Evolutionary conservation across 2,888 invertebrate species (phyloP).

Genomic region (Steinernema hermaphroditum): DNA sequence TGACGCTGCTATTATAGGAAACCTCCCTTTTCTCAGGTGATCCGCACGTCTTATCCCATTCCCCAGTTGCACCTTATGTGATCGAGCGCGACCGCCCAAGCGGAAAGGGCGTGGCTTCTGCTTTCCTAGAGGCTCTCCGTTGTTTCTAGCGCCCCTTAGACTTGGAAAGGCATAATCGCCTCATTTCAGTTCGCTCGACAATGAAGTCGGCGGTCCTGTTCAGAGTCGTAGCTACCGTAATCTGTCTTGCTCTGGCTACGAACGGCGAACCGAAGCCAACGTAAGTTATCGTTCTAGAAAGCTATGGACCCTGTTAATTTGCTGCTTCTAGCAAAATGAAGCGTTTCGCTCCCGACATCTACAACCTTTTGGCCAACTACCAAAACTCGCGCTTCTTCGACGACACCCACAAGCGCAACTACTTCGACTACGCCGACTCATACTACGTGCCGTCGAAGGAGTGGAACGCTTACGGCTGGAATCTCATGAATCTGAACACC

Average conservation of each 20-base stretch:
- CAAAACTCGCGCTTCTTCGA: slow-evolving; percentile 24
- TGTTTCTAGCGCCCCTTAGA: neutral
- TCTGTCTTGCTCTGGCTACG: neutral
- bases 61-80: neutral
- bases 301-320: neutral
- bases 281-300: neutral
- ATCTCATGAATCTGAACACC: slow-evolving; percentile 25
- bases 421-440: slow-evolving; percentile 24
- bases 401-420: slow-evolving; percentile 29
- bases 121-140: neutral
- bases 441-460: slow-evolving; percentile 28
- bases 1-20: neutral
- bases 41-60: neutral
- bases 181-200: slow-evolving; percentile 3
- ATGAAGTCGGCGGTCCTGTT: neutral
- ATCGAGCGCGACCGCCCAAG: slow-evolving; percentile 10
- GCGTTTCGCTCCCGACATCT: slow-evolving; percentile 31
- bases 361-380: slow-evolving; percentile 36
- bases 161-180: neutral
- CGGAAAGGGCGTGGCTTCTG: slow-evolving; percentile 22
- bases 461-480: slow-evolving; percentile 29
- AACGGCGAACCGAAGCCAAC: neutral
- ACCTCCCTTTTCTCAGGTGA: neutral
- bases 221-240: neutral
- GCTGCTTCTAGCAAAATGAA: neutral